A percentile compares a stretch with the other conserved stretches of the same genome.
phyloP scores from a whole-genome alignment of 64 coral and sea anemone species.

The Actinia tenebrosa region DNA sequence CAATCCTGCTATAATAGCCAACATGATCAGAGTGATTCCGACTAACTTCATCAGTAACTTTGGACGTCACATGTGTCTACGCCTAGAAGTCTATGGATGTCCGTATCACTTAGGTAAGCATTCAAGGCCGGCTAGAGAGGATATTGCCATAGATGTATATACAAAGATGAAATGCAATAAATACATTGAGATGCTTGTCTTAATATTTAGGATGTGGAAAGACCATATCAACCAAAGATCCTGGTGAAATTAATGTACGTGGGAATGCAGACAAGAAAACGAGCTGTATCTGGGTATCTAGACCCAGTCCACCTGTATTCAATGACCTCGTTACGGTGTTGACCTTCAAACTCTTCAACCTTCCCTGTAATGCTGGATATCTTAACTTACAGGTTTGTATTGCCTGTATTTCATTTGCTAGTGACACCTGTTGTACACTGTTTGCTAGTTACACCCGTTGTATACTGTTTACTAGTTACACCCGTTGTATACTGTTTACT shows the following conservation, averaged over 20 bases:
- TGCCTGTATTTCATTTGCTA: neutral
- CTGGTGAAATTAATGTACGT: constrained; percentile 41
- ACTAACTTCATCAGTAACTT: constrained; percentile 42
- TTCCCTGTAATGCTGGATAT: constrained; percentile 63
- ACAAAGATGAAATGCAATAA: no score
- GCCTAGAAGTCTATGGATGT: constrained; percentile 75
- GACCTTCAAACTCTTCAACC: constrained; percentile 67
- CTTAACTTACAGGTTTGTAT: constrained; percentile 3
- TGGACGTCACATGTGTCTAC: constrained; percentile 56
- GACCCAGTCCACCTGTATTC: constrained; percentile 22
- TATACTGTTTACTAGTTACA: no score
- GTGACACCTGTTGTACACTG: neutral
- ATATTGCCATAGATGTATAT: no score
- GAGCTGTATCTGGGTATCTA: constrained; percentile 55
- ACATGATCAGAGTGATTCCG: constrained; percentile 70
- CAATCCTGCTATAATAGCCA: constrained; percentile 53
- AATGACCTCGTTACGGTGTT: constrained; percentile 37
- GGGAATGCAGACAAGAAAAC: constrained; percentile 30
- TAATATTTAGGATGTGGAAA: constrained; percentile 48
- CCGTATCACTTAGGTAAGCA: constrained; percentile 47
- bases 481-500: no score
- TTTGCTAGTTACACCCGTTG: no score
- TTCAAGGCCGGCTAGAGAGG: no score
- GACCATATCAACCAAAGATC: constrained; percentile 33
- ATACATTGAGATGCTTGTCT: neutral